phyloP scores from a whole-genome alignment of 2,888 invertebrate genomes.

The Campaea margaritaria region DNA sequence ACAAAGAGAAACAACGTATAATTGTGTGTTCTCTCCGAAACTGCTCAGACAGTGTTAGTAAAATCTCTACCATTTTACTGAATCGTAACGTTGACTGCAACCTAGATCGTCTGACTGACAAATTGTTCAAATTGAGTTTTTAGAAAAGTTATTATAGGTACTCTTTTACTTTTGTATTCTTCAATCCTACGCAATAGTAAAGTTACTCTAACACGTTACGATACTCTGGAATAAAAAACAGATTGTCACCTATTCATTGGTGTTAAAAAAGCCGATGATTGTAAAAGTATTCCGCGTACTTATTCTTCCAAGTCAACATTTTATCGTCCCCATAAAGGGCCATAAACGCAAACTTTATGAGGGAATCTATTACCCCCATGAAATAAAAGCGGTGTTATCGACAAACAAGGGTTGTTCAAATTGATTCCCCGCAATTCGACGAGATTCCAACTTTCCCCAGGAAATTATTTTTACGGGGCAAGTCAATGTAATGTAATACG shows the following conservation, averaged over 20 bases:
- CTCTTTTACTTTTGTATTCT: no score
- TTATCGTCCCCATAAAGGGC: slow-evolving; percentile 35
- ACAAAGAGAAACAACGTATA: no score
- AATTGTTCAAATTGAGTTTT: no score
- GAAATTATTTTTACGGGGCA: slow-evolving; percentile 30
- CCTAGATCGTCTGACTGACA: no score
- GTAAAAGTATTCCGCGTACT: slow-evolving; percentile 15
- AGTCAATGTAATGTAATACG: slow-evolving; percentile 18
- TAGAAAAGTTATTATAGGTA: no score
- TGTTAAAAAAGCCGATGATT: slow-evolving; percentile 12
- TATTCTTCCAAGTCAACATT: slow-evolving; percentile 27
- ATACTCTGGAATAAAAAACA: slow-evolving; percentile 1
- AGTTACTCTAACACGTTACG: not conserved
- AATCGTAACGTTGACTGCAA: no score
- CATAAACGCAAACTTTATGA: slow-evolving; percentile 43
- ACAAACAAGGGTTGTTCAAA: slow-evolving; percentile 43
- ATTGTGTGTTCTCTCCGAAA: no score
- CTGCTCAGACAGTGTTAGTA: no score
- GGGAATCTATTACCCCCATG: slow-evolving; percentile 40
- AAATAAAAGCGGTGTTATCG: slow-evolving; percentile 43
- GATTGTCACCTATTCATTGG: slow-evolving; percentile 24
- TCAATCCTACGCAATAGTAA: not conserved
- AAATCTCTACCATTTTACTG: no score
- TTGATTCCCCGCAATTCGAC: slow-evolving; percentile 34
- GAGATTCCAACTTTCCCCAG: slow-evolving; percentile 24